A percentile compares a stretch with the other conserved stretches of the same genome.
These are phyloP conservation scores for Pristis pectinata DNA, from an alignment of 2,797 vertebrate genomes.

Conservation along the genomic window DNA sequence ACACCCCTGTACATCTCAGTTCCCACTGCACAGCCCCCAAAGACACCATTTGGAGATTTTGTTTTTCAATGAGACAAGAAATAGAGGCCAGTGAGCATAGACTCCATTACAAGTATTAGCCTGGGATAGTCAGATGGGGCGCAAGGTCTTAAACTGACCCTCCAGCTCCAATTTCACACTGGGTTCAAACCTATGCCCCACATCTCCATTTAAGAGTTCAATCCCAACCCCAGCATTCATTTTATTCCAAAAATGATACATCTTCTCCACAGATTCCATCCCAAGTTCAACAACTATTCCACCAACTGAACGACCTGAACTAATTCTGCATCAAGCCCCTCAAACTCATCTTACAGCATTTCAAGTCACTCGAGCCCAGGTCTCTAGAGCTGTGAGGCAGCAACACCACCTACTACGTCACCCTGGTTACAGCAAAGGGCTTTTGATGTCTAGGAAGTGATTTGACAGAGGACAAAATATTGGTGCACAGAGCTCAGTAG, in stretches of 20 bases:
- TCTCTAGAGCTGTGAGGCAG: no score
- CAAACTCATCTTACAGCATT: neutral
- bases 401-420: no score
- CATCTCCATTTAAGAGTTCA: neutral
- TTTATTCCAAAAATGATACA: neutral
- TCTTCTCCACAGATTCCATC: neutral
- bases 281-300: neutral
- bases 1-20: no score
- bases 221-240: neutral
- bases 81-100: neutral
- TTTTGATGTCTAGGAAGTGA: neutral
- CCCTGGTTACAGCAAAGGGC: no score
- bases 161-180: neutral
- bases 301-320: neutral
- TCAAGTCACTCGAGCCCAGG: neutral
- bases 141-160: neutral
- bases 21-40: neutral
- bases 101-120: neutral
- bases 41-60: neutral
- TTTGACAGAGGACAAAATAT: neutral
- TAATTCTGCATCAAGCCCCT: neutral
- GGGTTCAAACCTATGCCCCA: neutral
- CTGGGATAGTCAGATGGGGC: neutral
- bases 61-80: neutral
- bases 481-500: neutral